A percentile compares a stretch with the other conserved stretches of the same genome.
phyloP scores from a whole-genome alignment of 1,140 invertebrate species.

The Formica exsecta region DNA sequence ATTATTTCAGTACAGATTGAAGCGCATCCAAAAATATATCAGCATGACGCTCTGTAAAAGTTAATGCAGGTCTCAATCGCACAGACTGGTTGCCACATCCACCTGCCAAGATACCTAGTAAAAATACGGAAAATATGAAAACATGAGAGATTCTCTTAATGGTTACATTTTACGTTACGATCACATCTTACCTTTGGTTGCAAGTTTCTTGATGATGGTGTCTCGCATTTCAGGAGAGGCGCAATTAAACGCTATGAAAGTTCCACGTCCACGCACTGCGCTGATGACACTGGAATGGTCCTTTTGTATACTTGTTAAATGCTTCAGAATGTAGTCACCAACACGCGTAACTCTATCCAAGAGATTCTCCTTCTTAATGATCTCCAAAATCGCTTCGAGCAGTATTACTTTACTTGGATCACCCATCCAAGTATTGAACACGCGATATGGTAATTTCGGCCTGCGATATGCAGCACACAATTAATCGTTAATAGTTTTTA shows the following conservation, averaged over 20 bases:
- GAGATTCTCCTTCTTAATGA: conserved; percentile 94
- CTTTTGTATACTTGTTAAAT: conserved; percentile 90
- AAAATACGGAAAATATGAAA: background rate
- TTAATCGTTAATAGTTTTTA: conserved; percentile 13
- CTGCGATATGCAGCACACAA: conserved; percentile 84
- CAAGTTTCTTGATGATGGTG: conserved; percentile 91
- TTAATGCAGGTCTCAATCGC: conserved; percentile 95
- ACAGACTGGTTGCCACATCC: conserved; percentile 94
- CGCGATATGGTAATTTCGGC: conserved; percentile 93
- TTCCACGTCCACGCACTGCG: conserved; percentile 95
- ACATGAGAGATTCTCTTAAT: background rate
- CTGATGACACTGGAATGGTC: conserved; percentile 92
- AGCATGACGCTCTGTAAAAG: conserved; percentile 95
- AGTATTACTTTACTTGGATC: conserved; percentile 98
- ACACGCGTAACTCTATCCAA: conserved; percentile 91
- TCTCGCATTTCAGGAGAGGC: conserved; percentile 90
- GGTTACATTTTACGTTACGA: background rate
- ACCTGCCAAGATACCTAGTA: conserved; percentile 94
- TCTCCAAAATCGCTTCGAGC: conserved; percentile 94
- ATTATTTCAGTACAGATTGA: conserved; percentile 90
- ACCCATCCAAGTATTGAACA: conserved; percentile 99
- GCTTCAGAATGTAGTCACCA: conserved; percentile 92
- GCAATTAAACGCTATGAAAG: conserved; percentile 96
- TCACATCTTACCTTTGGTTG: conserved; percentile 90
- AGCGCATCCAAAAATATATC: conserved; percentile 96